Evolutionary conservation across 2,113 vertebrate genomes (phyloP), one percentile per base, ranked within the genome.

Genomic region (Apteryx owenii): DNA sequence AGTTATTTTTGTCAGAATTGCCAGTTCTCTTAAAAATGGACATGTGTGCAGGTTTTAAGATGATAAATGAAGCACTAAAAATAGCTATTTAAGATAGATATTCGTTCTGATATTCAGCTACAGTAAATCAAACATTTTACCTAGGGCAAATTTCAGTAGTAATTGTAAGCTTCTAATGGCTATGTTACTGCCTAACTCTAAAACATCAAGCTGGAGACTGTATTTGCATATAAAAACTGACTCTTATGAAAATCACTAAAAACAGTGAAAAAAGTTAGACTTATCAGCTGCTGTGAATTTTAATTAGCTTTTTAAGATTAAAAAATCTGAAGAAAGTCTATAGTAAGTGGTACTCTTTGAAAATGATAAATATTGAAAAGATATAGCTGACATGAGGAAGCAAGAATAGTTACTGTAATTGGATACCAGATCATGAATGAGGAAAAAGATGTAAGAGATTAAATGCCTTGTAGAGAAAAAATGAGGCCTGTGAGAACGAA

Each of bases 301-400:
- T 94, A 95, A 97, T 96, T 93, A 80, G 60, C 82, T 95, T 96
- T 95, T 95, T 89, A 90, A 87, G 51, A 61, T 80, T 93, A 91
- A 91, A 93, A 56, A 95, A 91, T 96, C 75, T 83, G 83, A 77
- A 83, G 23, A 70, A 81, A 69, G 33, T 85, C 89, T 72, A 58
- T 48, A 40, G 46, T 79, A 84, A 81, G 62, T 91, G 82, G 88
- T 58, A 83, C 5, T 85, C 62, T 91, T 88, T 94, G 82, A 88
- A 97, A 97, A 95, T 93, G 78, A 96, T 96, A 96, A 96, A 96
- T 95, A 91, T 88, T 85, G 85, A 97, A 94, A 95, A 95, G 75
- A 96, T 91, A 91, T 58, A 85, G 64, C 62, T 95, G 93, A 87
- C 60, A 85, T 33, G 79, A 93, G 77, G 90, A 96, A 95, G 89